These are phyloP conservation scores for Dromococcyx pavoninus DNA, from an alignment of 2,797 vertebrate species.

Conservation along the genomic window DNA sequence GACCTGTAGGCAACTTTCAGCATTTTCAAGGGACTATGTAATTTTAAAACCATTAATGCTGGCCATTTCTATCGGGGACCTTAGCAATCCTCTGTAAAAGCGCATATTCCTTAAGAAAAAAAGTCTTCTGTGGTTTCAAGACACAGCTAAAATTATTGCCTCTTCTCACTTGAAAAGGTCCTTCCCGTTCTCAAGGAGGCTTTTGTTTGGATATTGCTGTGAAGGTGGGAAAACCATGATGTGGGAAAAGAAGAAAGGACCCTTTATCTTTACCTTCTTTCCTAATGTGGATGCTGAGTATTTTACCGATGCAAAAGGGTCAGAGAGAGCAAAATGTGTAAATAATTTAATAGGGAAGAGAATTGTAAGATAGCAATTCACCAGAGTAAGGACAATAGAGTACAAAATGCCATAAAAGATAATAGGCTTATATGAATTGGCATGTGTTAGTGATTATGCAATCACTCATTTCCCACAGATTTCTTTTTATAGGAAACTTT, in stretches of 20 bases:
- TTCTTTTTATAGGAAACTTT: conserved; percentile 81
- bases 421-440: conserved; percentile 75
- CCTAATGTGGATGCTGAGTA: neutral
- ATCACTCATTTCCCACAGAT: conserved; percentile 80
- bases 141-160: neutral
- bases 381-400: conserved; percentile 63
- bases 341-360: conserved; percentile 61
- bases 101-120: neutral
- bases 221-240: neutral
- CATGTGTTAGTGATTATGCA: conserved; percentile 82
- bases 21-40: neutral
- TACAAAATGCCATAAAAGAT: conserved; percentile 73
- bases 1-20: neutral
- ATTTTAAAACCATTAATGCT: neutral
- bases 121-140: neutral
- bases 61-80: neutral
- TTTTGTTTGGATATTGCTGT: neutral
- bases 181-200: neutral
- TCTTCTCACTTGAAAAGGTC: neutral
- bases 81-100: neutral
- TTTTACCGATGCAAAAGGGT: neutral
- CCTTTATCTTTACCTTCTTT: neutral
- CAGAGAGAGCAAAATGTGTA: neutral
- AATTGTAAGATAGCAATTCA: conserved; percentile 59
- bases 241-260: neutral